Percentiles rank a stretch among this genome's conserved stretches.
phyloP scores from a whole-genome alignment of 1,140 invertebrate species.

The Drosophila asahinai region DNA sequence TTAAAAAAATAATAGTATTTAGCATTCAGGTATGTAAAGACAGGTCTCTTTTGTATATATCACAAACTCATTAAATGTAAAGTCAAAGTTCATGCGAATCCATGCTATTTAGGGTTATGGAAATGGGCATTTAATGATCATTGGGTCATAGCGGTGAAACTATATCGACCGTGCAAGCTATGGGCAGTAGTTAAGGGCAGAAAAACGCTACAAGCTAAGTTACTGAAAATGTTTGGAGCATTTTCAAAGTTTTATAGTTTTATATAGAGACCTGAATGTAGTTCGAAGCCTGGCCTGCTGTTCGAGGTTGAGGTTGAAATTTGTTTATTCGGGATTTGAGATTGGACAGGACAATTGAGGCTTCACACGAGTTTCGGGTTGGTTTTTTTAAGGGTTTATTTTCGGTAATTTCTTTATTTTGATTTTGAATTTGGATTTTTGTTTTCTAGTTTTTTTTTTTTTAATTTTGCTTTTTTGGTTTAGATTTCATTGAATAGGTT shows the following conservation, averaged over 20 bases:
- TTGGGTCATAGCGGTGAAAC: not conserved
- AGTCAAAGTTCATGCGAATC: not conserved
- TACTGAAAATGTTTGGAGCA: constrained; percentile 21
- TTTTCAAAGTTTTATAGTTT: constrained; percentile 19
- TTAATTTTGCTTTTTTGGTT: constrained; percentile 32
- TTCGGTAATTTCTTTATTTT: constrained; percentile 27
- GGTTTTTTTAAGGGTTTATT: constrained; percentile 17
- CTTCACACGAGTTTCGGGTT: constrained; percentile 7
- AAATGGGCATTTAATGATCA: not conserved
- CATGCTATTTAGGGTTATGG: constrained; percentile 7
- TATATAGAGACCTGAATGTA: constrained; percentile 31
- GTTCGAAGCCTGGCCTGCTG: constrained; percentile 27
- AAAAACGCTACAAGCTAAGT: constrained; percentile 18
- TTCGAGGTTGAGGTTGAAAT: constrained; percentile 7
- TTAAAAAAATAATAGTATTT: too few relatives aligned
- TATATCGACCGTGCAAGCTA: constrained; percentile 21
- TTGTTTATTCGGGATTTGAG: constrained; percentile 3
- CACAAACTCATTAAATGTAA: not conserved
- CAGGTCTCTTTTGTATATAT: not conserved
- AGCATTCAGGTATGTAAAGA: too few relatives aligned
- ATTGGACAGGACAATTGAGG: constrained; percentile 25
- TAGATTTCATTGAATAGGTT: constrained; percentile 23
- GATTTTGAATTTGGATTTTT: constrained; percentile 10
- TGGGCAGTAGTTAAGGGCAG: not conserved
- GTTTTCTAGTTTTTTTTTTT: not conserved